Evolutionary conservation across 2,113 vertebrate species (phyloP), one percentile per base, ranked within the genome.

Genomic region (Semicossyphus pulcher): DNA sequence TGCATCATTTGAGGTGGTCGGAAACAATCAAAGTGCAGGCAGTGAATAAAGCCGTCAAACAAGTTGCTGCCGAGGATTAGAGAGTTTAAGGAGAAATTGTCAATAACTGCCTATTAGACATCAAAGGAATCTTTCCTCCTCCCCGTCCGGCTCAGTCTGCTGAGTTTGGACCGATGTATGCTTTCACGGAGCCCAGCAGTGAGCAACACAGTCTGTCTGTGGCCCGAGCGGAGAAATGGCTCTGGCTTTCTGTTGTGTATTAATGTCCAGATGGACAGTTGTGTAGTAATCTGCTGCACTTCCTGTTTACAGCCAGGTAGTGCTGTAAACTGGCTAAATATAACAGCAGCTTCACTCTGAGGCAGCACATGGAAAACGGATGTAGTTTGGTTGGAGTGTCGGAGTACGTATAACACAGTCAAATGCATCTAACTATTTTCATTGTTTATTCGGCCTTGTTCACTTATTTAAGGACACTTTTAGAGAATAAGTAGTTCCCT

Each of bases 231-330:
- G 68, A 62, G 48, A 79, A 83, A 83, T 58, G 72, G 79, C 76
- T 86, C 60, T 80, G 72, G 49, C 53, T 80, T 83, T 71, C 45
- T 63, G 56, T 81, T 86, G 78, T 53, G 62, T 89, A 88, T 89
- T 92, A 84, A 89, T 86, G 88, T 88, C 88, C 83, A 89, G 88
- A 92, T 89, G 87, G 86, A 82, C 78, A 72, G 78, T 86, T 63
- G 68, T 64, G 81, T 53, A 34, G 59, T 87, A 86, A 90, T 88
- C 85, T 81, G 69, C 67, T 42, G 63, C 72, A 76, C 84, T 86
- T 89, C 72, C 82, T 86, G 83, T 87, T 88, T 86, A 83, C 81
- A 72, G 61, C 49, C 61, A 84, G 85, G 83, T 85, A 73, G 62
- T 39, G 62, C 53, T 62, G 69, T 79, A 80, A 86, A 83, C 54